These are phyloP conservation scores for Melolontha melolontha DNA, from an alignment of 2,888 invertebrate genomes.

Conservation along the genomic window DNA sequence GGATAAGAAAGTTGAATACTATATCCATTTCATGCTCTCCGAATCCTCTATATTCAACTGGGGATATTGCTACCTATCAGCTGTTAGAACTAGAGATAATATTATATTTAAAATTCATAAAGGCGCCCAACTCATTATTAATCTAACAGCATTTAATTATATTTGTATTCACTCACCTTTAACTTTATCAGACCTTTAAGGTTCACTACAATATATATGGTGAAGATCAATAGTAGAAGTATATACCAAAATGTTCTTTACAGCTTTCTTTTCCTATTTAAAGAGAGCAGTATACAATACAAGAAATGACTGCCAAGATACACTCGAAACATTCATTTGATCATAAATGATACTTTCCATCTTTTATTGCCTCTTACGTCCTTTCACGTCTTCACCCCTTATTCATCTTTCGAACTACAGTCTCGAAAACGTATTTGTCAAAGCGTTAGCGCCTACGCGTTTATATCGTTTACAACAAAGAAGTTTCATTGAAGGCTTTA, in stretches of 20 bases:
- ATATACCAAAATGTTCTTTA: conserved; percentile 1
- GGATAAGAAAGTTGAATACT: too few species aligned
- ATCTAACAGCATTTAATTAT: too few species aligned
- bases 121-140: too few species aligned
- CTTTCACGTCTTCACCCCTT: conserved; percentile 7
- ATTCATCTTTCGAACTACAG: conserved; percentile 5
- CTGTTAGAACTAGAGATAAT: too few species aligned
- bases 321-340: conserved; percentile 19
- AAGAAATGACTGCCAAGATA: conserved; percentile 6
- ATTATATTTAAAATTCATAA: too few species aligned
- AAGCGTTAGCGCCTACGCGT: conserved; percentile 1
- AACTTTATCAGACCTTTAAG: too few species aligned
- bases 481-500: conserved; percentile 11
- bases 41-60: too few species aligned
- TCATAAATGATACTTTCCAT: conserved; percentile 7
- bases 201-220: too few species aligned
- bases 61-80: too few species aligned
- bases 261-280: conserved; percentile 1
- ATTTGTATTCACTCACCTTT: too few species aligned
- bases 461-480: conserved; percentile 15
- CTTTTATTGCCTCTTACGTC: conserved; percentile 13
- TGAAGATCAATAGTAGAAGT: too few species aligned
- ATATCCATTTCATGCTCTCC: too few species aligned
- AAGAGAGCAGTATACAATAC: conserved; percentile 11
- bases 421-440: conserved; percentile 25